Base-by-base conservation (phyloP, 2,113 vertebrate species). In the Tyrannus savana region DNA sequence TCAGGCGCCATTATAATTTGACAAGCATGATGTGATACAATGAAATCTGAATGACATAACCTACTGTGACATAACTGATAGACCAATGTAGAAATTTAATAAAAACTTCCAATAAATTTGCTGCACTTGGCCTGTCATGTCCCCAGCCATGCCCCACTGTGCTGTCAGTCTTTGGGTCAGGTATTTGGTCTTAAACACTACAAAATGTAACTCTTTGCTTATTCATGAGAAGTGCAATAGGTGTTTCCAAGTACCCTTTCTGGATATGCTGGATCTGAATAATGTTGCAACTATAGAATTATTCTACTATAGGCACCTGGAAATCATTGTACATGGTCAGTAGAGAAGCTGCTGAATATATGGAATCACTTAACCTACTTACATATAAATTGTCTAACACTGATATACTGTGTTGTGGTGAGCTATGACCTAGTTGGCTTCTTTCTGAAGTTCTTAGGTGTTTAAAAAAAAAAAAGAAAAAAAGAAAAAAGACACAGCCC, bases 21-120 rank as follows among this genome's bases (percentile, higher is more conserved):
- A 42, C 75, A 88, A 25, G 31, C 12, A 21, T 72, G 94, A 96
- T 49, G 59, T 30, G 33, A 28, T 55, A 77, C 64, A 78, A 95
- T 93, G 72, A 58, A 69, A 53, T 18, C 24, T 85, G 93, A 97
- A 58, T 94, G 97, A 95, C 89, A 95, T 85, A 95, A 95, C 67
- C 81, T 60, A 12, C 7, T 37, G 56, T 93, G 93, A 96, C 72
- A 89, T 46, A 53, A 68, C 56, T 31, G 55, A 82, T 59, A 86
- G 59, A 22, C 35, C 71, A 46, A 60, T 3, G 14, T 35, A 49
- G 5, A 52, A 80, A 95, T 94, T 41, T 46, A 90, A 96, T 95
- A 75, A 89, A 59, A 21, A n/a, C 78, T 93, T 90, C 39, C 72
- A 87, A 16, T 88, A 80, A 44, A 21, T 68, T 78, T 81, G 23